Conservation (phyloP, 2,113 vertebrate species). For the Colius striatus region DNA sequence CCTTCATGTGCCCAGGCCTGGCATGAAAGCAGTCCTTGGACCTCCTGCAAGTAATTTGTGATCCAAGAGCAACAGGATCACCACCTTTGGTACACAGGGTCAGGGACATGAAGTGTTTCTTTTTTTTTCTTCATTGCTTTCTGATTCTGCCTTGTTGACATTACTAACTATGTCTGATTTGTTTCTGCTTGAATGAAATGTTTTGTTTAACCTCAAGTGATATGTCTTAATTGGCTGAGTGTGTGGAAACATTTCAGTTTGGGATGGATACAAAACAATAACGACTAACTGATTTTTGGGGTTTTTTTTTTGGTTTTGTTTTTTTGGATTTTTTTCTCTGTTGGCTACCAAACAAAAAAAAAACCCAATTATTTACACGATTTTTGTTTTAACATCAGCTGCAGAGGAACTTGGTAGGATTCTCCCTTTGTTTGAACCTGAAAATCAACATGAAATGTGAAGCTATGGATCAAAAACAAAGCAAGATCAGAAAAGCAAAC, state of each 20-base stretch:
- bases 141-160: background rate
- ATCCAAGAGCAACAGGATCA: background rate
- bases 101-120: background rate
- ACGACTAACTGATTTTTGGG: background rate
- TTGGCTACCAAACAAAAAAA: background rate
- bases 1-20: background rate
- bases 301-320: background rate
- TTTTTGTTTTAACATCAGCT: background rate
- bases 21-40: fast-evolving
- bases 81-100: background rate
- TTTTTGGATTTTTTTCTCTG: background rate
- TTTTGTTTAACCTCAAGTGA: conserved; percentile 40
- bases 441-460: background rate
- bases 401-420: background rate
- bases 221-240: conserved; percentile 33
- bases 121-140: background rate
- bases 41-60: fast-evolving
- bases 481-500: background rate
- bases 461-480: background rate
- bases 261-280: conserved; percentile 28
- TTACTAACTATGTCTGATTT: background rate
- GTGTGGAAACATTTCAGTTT: conserved; percentile 44
- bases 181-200: conserved; percentile 30
- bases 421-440: background rate
- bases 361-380: background rate